Evolutionary conservation across 2,797 vertebrate species (phyloP).

Genomic region (Crenuchus spilurus): DNA sequence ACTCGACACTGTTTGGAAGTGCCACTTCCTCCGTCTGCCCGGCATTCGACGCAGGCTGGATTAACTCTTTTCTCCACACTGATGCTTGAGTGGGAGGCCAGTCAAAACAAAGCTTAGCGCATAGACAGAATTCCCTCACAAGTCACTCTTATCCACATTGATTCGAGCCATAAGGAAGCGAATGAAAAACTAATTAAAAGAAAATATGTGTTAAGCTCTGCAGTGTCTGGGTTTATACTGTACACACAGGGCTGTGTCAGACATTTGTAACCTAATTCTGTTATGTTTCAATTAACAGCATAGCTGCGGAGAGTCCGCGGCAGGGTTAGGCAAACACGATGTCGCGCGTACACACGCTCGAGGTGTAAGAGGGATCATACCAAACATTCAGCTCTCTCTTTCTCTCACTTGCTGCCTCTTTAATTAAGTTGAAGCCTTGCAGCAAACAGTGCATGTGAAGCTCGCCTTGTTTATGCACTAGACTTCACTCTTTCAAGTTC

Average conservation of each 20-base stretch:
- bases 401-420: conserved; percentile 60
- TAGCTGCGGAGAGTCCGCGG: conserved; percentile 76
- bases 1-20: conserved; percentile 13
- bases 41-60: conserved; percentile 35
- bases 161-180: conserved; percentile 66
- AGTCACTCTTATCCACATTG: conserved; percentile 66
- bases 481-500: conserved; percentile 44
- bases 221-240: conserved; percentile 71
- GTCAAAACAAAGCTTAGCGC: conserved; percentile 53
- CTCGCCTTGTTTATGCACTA: conserved; percentile 60
- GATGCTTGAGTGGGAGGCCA: conserved; percentile 52
- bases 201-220: conserved; percentile 77
- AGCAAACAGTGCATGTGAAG: conserved; percentile 65
- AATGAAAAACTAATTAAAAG: conserved; percentile 84
- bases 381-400: conserved; percentile 65
- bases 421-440: conserved; percentile 72
- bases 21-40: conserved; percentile 5
- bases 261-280: conserved; percentile 83
- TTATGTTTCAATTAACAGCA: conserved; percentile 82
- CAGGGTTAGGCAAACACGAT: conserved; percentile 81
- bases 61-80: conserved; percentile 6
- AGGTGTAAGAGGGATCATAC: conserved; percentile 63
- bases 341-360: conserved; percentile 61
- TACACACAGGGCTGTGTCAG: conserved; percentile 75
- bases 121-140: conserved; percentile 55